These are phyloP conservation scores for Tympanoctomys barrerae DNA, from an alignment of 2,797 vertebrate genomes.

Conservation along the genomic window DNA sequence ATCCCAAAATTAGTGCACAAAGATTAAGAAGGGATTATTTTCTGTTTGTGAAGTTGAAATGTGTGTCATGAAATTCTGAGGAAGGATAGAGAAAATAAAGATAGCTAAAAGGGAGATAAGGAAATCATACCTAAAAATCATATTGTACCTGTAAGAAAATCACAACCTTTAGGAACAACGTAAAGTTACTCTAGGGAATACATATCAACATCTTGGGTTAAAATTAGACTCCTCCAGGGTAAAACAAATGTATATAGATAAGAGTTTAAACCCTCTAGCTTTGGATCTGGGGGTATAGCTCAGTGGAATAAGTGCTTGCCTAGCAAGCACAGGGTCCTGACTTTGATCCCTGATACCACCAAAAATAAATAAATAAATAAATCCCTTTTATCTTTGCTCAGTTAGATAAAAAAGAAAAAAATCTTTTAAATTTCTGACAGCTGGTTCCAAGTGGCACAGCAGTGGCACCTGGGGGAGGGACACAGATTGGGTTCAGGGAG, in stretches of 20 bases:
- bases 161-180: background rate
- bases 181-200: background rate
- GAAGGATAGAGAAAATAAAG: background rate
- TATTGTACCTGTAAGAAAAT: background rate
- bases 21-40: background rate
- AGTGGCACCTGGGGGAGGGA: no score
- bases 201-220: background rate
- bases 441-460: no score
- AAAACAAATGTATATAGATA: no score
- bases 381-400: no score
- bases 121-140: background rate
- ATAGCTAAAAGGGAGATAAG: background rate
- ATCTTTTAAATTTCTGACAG: no score
- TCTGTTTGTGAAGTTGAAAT: background rate
- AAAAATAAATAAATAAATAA: no score
- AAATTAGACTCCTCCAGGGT: background rate
- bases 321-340: no score
- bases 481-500: no score
- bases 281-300: no score
- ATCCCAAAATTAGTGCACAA: background rate
- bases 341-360: no score
- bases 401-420: no score
- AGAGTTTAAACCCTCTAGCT: background rate
- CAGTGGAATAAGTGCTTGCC: no score
- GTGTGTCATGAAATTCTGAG: background rate